Evolutionary conservation across 2,888 invertebrate species (phyloP).

Genomic region (Xylocampa areola): DNA sequence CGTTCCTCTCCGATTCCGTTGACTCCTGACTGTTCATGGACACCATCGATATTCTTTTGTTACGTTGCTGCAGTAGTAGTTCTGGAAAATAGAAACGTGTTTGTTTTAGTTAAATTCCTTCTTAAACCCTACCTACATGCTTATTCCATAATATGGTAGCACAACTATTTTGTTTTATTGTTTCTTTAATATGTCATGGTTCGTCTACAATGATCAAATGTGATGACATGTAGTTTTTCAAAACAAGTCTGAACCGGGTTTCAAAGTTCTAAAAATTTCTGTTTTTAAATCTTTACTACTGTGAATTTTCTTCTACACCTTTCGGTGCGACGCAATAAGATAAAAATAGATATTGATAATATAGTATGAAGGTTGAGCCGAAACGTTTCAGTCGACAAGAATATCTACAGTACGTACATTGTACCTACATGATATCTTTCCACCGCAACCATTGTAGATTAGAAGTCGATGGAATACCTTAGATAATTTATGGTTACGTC

Average conservation of each 20-base stretch:
- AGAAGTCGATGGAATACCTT: constrained; percentile 33
- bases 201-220: no score
- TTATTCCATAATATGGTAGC: no score
- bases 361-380: constrained; percentile 15
- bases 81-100: constrained; percentile 71
- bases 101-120: neutral
- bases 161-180: no score
- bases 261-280: constrained; percentile 50
- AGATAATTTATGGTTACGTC: constrained; percentile 48
- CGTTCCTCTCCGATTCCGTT: constrained; percentile 77
- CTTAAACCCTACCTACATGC: no score
- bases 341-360: constrained; percentile 47
- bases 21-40: constrained; percentile 85
- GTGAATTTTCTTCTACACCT: constrained; percentile 22
- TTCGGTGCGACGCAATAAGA: constrained; percentile 13
- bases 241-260: constrained; percentile 48
- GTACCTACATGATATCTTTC: constrained; percentile 16
- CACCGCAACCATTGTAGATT: constrained; percentile 35
- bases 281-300: constrained; percentile 29
- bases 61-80: constrained; percentile 81
- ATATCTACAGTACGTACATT: constrained; percentile 17
- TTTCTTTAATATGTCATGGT: no score
- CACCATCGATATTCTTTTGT: constrained; percentile 81
- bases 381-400: constrained; percentile 9
- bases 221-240: constrained; percentile 53